These are phyloP conservation scores for Phocides pigmalion DNA, from an alignment of 1,140 invertebrate species.

Conservation along the genomic window DNA sequence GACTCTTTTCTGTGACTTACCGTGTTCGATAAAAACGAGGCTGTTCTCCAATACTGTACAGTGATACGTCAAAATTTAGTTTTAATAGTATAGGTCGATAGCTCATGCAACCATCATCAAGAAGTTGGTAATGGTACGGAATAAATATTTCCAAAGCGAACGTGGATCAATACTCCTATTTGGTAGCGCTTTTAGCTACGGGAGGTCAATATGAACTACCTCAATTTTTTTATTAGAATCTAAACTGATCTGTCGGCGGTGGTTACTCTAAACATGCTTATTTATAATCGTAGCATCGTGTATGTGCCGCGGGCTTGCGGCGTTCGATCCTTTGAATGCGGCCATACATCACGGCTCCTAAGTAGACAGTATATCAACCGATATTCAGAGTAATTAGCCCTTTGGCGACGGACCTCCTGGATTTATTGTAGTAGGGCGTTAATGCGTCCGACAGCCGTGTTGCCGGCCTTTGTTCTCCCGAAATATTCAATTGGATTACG, in stretches of 20 bases:
- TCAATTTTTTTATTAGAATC: constrained; percentile 19
- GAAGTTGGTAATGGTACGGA: no score
- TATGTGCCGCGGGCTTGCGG: constrained; percentile 64
- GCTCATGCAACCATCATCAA: no score
- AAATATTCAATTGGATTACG: constrained; percentile 75
- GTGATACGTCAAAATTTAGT: no score
- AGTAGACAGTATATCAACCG: constrained; percentile 83
- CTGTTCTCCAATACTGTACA: no score
- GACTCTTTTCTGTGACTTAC: no score
- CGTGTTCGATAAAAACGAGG: no score
- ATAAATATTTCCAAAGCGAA: not conserved
- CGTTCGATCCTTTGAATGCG: constrained; percentile 74
- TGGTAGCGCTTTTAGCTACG: constrained; percentile 3
- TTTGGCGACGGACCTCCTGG: constrained; percentile 76
- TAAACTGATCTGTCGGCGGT: constrained; percentile 46
- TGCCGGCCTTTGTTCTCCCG: constrained; percentile 77
- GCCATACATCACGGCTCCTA: constrained; percentile 79
- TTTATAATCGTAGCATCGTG: constrained; percentile 74
- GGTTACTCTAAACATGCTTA: constrained; percentile 77
- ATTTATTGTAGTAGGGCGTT: constrained; percentile 81
- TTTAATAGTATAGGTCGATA: no score
- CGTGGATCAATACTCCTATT: not conserved
- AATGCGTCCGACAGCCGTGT: constrained; percentile 77
- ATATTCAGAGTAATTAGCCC: constrained; percentile 82
- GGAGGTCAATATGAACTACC: constrained; percentile 3